Conservation (phyloP, 2,113 vertebrate genomes). For the Hiodon tergisus region DNA sequence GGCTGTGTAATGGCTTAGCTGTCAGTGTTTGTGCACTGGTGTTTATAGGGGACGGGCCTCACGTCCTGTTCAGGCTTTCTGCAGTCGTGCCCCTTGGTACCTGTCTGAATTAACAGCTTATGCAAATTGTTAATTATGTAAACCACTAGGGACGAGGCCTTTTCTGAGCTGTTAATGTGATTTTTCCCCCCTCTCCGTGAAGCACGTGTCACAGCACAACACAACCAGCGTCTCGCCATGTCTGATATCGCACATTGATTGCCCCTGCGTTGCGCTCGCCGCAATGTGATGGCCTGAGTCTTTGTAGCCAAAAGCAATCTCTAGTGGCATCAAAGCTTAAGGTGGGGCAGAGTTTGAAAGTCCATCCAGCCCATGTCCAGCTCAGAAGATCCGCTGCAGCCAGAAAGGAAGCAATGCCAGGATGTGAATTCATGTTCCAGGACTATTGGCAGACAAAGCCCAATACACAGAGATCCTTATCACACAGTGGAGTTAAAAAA, state of each 20-base stretch:
- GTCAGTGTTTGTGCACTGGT: too few species aligned
- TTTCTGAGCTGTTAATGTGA: background rate
- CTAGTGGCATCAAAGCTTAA: background rate
- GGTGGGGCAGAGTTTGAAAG: background rate
- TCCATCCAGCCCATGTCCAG: too few species aligned
- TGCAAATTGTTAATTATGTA: background rate
- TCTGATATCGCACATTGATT: background rate
- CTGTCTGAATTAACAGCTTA: background rate
- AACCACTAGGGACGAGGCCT: background rate
- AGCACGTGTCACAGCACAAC: background rate
- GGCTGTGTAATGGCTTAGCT: too few species aligned
- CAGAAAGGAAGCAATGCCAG: background rate
- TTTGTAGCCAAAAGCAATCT: constrained; percentile 17
- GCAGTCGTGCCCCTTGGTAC: background rate
- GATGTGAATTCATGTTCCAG: background rate
- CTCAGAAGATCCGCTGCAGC: too few species aligned
- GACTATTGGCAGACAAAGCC: background rate
- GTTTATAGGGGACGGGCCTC: background rate
- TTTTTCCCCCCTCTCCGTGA: background rate
- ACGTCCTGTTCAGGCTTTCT: background rate
- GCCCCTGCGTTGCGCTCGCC: background rate
- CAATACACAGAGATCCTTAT: background rate
- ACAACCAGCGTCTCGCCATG: background rate
- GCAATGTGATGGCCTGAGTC: background rate
- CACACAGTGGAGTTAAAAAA: constrained; percentile 7